Evolutionary conservation across 2,888 invertebrate genomes (phyloP).

Genomic region (Gnatocerus cornutus): DNA sequence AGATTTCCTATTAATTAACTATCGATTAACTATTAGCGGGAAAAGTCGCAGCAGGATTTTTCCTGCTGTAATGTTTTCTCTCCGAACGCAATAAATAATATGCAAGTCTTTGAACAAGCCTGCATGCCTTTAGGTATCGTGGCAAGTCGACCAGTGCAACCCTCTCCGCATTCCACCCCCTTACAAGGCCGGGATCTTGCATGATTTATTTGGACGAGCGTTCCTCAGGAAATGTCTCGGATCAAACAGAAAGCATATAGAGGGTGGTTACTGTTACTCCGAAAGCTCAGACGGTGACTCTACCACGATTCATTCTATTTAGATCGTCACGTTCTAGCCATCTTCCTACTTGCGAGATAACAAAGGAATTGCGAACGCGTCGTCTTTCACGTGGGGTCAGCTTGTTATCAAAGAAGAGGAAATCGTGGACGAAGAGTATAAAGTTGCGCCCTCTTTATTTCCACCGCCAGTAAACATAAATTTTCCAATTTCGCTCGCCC

Average conservation of each 20-base stretch:
- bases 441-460: slow-evolving; percentile 67
- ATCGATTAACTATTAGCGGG: slow-evolving; percentile 46
- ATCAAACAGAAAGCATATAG: slow-evolving; percentile 73
- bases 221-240: slow-evolving; percentile 69
- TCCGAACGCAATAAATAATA: slow-evolving; percentile 71
- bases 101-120: slow-evolving; percentile 71
- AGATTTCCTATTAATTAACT: slow-evolving; percentile 51
- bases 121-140: slow-evolving; percentile 70
- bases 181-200: slow-evolving; percentile 37
- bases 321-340: slow-evolving; percentile 60
- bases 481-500: slow-evolving; percentile 70
- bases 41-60: slow-evolving; percentile 5
- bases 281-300: slow-evolving; percentile 60
- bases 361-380: slow-evolving; percentile 70
- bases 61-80: slow-evolving; percentile 48
- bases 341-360: slow-evolving; percentile 67
- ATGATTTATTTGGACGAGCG: slow-evolving; percentile 60
- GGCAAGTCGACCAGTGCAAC: slow-evolving; percentile 60
- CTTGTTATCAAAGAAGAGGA: slow-evolving; percentile 49
- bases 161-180: slow-evolving; percentile 23
- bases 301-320: not conserved
- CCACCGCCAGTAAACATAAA: slow-evolving; percentile 66
- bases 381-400: slow-evolving; percentile 64
- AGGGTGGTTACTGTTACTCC: slow-evolving; percentile 70
- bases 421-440: slow-evolving; percentile 51